Percentiles rank a stretch among this genome's conserved stretches.
Conservation (phyloP, 2,797 vertebrate species). For the Smutsia temminckii region DNA sequence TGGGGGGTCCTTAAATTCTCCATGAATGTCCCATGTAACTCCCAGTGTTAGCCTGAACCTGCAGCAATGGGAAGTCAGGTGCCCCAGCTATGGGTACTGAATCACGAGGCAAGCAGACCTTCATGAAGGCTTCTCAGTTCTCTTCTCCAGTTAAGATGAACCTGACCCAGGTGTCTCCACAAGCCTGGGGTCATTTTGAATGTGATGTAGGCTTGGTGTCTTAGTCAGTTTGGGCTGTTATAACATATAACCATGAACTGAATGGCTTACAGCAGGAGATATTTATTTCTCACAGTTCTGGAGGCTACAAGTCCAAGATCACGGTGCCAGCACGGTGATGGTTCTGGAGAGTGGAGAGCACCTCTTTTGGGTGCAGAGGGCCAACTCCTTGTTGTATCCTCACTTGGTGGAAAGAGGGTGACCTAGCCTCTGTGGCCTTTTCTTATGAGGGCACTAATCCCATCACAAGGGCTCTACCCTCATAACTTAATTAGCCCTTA, state of each 20-base stretch:
- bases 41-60: rapidly evolving
- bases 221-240: background rate
- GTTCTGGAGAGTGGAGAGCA: background rate
- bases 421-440: background rate
- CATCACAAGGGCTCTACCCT: background rate
- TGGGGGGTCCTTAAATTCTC: background rate
- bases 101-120: background rate
- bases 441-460: background rate
- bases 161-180: rapidly evolving
- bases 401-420: background rate
- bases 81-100: background rate
- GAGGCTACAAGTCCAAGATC: background rate
- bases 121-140: background rate
- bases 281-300: background rate
- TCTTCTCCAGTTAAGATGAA: background rate
- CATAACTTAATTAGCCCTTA: background rate
- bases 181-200: too few species aligned
- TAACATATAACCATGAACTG: background rate
- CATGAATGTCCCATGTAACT: background rate
- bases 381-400: background rate
- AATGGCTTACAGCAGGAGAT: background rate
- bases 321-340: too few species aligned
- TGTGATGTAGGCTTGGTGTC: background rate
- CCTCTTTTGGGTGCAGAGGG: background rate
- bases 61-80: rapidly evolving